phyloP scores from a whole-genome alignment of 2,113 vertebrate genomes.

The Grammomys dolichurus region DNA sequence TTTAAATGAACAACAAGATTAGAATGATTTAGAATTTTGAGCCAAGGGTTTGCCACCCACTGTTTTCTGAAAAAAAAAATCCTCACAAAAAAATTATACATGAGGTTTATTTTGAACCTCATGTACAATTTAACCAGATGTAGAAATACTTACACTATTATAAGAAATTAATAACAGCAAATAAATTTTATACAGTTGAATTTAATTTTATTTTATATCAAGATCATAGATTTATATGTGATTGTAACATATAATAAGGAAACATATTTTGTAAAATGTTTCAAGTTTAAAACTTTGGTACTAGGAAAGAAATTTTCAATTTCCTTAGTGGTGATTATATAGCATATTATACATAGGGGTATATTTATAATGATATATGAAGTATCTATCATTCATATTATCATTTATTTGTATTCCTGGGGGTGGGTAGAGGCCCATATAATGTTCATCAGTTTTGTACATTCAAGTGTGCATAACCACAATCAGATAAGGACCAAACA shows the following conservation, averaged over 20 bases:
- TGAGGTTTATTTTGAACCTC: constrained; percentile 2
- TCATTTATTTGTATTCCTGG: not conserved
- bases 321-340: not conserved
- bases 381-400: not conserved
- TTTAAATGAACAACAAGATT: constrained; percentile 53
- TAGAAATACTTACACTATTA: not conserved
- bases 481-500: not conserved
- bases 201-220: constrained; percentile 21
- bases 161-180: not conserved
- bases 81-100: no score
- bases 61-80: not conserved
- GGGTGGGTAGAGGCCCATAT: not conserved
- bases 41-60: not conserved
- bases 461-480: not conserved
- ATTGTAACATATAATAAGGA: constrained; percentile 15
- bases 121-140: not conserved
- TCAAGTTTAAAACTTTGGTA: not conserved
- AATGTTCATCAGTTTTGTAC: not conserved
- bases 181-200: constrained; percentile 5
- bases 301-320: not conserved
- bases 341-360: not conserved
- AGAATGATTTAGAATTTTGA: constrained; percentile 60
- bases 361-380: constrained; percentile 38
- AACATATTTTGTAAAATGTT: not conserved
- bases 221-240: not conserved